phyloP scores from a whole-genome alignment of 2,797 vertebrate species.

The Poeciliopsis presidionis region DNA sequence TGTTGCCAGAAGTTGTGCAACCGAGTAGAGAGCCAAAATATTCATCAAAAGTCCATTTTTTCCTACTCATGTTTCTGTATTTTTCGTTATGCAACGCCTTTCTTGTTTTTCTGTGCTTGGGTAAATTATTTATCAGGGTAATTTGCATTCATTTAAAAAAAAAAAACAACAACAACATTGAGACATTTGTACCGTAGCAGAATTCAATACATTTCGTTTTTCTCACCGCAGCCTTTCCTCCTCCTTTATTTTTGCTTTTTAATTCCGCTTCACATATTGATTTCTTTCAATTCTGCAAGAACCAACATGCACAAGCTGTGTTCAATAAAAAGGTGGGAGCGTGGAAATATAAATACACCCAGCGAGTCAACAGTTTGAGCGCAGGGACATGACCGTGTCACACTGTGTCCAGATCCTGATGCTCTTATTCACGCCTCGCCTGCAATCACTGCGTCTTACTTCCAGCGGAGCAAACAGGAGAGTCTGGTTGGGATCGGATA shows the following conservation, averaged over 20 bases:
- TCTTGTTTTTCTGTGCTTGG: not conserved
- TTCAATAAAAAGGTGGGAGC: constrained; percentile 25
- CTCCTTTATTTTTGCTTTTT: not conserved
- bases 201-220: not conserved
- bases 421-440: constrained; percentile 26
- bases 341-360: constrained; percentile 12
- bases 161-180: not conserved
- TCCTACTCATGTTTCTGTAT: not conserved
- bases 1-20: constrained; percentile 9
- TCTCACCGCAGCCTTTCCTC: constrained; percentile 1
- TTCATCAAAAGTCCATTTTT: not conserved
- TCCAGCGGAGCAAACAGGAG: constrained; percentile 5
- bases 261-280: constrained; percentile 21
- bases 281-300: constrained; percentile 16
- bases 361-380: constrained; percentile 22
- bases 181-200: not conserved
- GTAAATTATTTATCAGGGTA: not conserved
- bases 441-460: not conserved
- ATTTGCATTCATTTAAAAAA: not conserved
- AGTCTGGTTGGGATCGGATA: not conserved
- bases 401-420: constrained; percentile 5
- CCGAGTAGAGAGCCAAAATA: not conserved
- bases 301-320: constrained; percentile 11
- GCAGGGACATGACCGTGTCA: constrained; percentile 11
- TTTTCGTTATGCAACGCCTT: not conserved